phyloP scores from a whole-genome alignment of 1,140 invertebrate genomes.

The Plodia interpunctella region DNA sequence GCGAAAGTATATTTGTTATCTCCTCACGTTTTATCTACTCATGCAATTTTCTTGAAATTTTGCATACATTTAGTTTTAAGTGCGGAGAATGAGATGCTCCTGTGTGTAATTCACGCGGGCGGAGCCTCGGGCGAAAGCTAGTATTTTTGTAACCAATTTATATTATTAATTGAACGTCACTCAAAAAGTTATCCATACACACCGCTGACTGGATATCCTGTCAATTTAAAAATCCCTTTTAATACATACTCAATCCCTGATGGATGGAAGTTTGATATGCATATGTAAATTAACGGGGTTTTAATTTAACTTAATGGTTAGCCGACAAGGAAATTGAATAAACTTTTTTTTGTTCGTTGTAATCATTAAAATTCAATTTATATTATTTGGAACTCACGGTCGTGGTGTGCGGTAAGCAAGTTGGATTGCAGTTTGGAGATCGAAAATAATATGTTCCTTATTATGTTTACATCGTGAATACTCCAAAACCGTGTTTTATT shows the following conservation, averaged over 20 bases:
- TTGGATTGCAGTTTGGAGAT: no score
- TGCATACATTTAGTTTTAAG: no score
- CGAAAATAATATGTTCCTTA: no score
- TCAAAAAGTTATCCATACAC: background rate
- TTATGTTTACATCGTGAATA: no score
- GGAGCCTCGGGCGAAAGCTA: no score
- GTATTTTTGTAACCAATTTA: no score
- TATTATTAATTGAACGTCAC: background rate
- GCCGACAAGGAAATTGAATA: conserved; percentile 11
- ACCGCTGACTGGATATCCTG: background rate
- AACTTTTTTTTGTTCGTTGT: conserved; percentile 18
- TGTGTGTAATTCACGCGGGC: no score
- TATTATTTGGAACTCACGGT: background rate
- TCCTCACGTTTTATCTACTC: no score
- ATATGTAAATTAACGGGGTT: conserved; percentile 17
- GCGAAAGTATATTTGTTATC: no score
- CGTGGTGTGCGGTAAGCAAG: background rate
- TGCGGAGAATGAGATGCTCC: no score
- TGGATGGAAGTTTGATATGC: conserved; percentile 23
- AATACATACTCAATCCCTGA: conserved; percentile 11
- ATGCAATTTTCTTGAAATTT: no score
- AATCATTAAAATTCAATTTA: conserved; percentile 28
- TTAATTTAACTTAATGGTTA: conserved; percentile 19
- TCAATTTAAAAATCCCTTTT: background rate
- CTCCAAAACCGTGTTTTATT: no score